Conservation (phyloP, 2,888 invertebrate species). For the Caenorhabditis afra region DNA sequence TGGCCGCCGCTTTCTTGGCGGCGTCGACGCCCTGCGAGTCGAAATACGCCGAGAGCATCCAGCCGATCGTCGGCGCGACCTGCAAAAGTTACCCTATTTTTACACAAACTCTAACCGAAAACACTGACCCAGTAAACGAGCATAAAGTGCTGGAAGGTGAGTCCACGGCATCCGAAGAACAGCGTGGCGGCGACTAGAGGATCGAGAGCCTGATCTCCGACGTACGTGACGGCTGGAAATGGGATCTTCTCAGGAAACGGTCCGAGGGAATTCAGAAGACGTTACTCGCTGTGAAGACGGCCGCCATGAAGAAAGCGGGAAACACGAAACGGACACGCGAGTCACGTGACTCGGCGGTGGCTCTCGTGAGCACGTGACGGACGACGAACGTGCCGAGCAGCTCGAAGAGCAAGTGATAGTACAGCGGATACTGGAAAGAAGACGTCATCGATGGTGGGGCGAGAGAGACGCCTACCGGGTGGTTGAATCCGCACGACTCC, state of each 20-base stretch:
- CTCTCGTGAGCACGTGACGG: slow-evolving; percentile 51
- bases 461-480: slow-evolving; percentile 27
- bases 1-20: slow-evolving; percentile 29
- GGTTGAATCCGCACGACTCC: slow-evolving; percentile 55
- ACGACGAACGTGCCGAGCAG: slow-evolving; percentile 53
- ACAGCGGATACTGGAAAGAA: slow-evolving; percentile 44
- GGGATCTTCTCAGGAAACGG: no score
- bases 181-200: slow-evolving; percentile 65
- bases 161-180: slow-evolving; percentile 65
- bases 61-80: slow-evolving; percentile 65
- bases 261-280: neutral
- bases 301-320: slow-evolving; percentile 56
- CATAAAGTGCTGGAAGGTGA: slow-evolving; percentile 62
- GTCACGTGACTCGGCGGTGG: slow-evolving; percentile 37
- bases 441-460: no score
- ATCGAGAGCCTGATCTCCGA: slow-evolving; percentile 67
- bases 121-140: slow-evolving; percentile 62
- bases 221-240: slow-evolving; percentile 60
- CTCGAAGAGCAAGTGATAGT: slow-evolving; percentile 49
- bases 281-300: slow-evolving; percentile 54
- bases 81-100: slow-evolving; percentile 26
- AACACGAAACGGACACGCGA: slow-evolving; percentile 38
- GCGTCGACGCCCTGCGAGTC: slow-evolving; percentile 32
- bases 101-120: no score
- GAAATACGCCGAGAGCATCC: slow-evolving; percentile 59